phyloP scores from a whole-genome alignment of 2,113 vertebrate species.

The Perca flavescens region DNA sequence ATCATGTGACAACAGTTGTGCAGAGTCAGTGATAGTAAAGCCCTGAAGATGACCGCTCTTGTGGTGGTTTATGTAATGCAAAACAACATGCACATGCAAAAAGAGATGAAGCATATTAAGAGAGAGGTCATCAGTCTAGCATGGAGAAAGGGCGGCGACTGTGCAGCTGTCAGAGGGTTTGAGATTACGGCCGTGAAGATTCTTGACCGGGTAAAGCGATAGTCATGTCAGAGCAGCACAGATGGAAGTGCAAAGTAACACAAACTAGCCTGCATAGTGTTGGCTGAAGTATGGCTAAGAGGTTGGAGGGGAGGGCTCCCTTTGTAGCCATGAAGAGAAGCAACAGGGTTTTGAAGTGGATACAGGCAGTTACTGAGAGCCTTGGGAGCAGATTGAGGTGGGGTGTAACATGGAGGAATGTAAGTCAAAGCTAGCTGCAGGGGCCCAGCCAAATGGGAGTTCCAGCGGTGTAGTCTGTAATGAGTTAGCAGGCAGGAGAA shows the following conservation, averaged over 20 bases:
- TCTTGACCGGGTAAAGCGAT: constrained; percentile 57
- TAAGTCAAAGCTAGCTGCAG: constrained; percentile 58
- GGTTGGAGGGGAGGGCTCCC: constrained; percentile 55
- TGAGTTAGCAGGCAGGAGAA: constrained; percentile 29
- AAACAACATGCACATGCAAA: constrained; percentile 14
- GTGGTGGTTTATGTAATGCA: constrained; percentile 7
- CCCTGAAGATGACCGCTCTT: constrained; percentile 19
- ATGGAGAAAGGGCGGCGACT: constrained; percentile 30
- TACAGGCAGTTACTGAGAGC: constrained; percentile 72
- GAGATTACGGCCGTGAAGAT: constrained; percentile 30
- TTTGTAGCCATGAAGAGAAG: constrained; percentile 73
- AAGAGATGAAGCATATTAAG: constrained; percentile 19
- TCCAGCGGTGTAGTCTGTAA: not conserved
- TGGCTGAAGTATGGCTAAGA: constrained; percentile 63
- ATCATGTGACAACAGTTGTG: not conserved
- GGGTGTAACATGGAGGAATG: constrained; percentile 66
- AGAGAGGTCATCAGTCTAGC: constrained; percentile 8
- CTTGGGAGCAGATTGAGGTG: constrained; percentile 60
- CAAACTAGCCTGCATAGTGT: constrained; percentile 38
- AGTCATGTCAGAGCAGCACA: constrained; percentile 51
- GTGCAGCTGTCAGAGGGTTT: constrained; percentile 57
- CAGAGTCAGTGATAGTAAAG: not conserved
- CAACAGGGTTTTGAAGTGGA: constrained; percentile 76
- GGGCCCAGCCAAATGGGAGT: constrained; percentile 58
- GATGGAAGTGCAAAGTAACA: constrained; percentile 62